Evolutionary conservation across 1,140 invertebrate species (phyloP), one percentile per base, ranked within the genome.

Genomic region (Bombus sylvicola): DNA sequence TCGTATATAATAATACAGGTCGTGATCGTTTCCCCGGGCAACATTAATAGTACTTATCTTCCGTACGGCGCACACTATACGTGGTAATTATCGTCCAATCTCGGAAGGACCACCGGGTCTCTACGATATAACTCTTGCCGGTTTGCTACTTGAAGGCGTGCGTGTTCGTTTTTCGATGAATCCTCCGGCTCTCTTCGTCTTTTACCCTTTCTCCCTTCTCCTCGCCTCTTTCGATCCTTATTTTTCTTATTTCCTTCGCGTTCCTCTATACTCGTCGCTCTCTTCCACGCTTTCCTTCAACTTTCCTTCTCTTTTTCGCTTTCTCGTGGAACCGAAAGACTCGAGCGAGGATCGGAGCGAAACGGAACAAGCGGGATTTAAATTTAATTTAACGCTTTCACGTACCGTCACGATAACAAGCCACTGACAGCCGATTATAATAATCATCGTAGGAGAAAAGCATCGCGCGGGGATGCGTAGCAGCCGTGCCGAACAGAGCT

Each of bases 11-110:
- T 90, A 90, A 90, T 90, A 88, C 89, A 72, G 85, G 86, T 82
- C 77, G 75, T 41, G 80, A 90, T 90, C 89, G 86, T 90, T 89
- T 90, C 80, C 89, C 71, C 73, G 77, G 81, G 77, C 87, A 88
- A 83, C 89, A 90, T 90, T 91, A 91, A 91, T 90, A 90, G 89
- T 88, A 91, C 90, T 91, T 91, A 91, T 91, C 89, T 88, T 84
- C 69, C 77, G 86, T 77, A 57, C 89, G 78, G 84, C 73, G 88
- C 75, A 90, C 84, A 85, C 77, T 79, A 85, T 87, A 91, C 89
- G 87, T 90, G 90, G 89, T 88, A 91, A 91, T 91, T 91, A 91
- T 90, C 89, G 81, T 91, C 84, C 87, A 90, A 91, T 91, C 89
- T 90, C 57, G 80, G 81, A 84, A 90, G 90, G 89, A 91, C 90